These are phyloP conservation scores for Pandion haliaetus DNA, from an alignment of 2,113 vertebrate genomes.

Conservation along the genomic window DNA sequence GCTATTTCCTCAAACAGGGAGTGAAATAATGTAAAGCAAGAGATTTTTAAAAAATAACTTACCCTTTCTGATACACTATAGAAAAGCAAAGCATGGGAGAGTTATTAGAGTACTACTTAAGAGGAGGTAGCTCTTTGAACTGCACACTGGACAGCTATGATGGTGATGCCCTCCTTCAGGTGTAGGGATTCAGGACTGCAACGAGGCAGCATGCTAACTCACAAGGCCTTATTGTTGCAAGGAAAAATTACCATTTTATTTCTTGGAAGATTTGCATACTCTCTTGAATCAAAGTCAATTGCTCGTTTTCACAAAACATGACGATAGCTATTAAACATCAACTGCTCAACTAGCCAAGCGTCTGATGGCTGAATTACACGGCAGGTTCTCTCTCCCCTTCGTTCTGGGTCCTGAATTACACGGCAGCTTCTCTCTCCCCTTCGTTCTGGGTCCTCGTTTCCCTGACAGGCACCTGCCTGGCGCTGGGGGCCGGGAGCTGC, in stretches of 20 bases:
- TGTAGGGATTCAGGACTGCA: no score
- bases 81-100: background rate
- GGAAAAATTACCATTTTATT: background rate
- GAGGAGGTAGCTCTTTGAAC: background rate
- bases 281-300: background rate
- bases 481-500: background rate
- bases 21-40: background rate
- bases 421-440: rapidly evolving
- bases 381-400: rapidly evolving
- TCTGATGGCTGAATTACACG: rapidly evolving
- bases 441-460: rapidly evolving
- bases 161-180: background rate
- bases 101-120: background rate
- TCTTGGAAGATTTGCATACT: background rate
- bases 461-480: background rate
- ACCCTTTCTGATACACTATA: background rate
- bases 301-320: background rate
- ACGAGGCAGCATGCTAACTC: background rate
- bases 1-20: background rate
- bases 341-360: rapidly evolving
- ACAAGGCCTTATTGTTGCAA: background rate
- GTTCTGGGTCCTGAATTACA: rapidly evolving
- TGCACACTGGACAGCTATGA: background rate
- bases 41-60: background rate
- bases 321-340: rapidly evolving